These are phyloP conservation scores for Sesamia nonagrioides DNA, from an alignment of 1,140 invertebrate genomes.

Conservation along the genomic window DNA sequence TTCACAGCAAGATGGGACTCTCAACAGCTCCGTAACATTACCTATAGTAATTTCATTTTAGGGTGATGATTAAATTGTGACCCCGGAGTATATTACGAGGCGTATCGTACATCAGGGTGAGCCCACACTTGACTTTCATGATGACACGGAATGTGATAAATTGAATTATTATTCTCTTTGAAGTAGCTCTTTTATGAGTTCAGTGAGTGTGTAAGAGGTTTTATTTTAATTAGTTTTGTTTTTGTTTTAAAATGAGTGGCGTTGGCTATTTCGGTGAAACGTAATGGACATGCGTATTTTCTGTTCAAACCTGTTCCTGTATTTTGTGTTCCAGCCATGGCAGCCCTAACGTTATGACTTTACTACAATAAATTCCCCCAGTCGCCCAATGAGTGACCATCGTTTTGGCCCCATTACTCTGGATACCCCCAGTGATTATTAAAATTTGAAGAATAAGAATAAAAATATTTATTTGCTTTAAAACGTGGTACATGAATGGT, in stretches of 20 bases:
- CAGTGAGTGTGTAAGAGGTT: constrained; percentile 34
- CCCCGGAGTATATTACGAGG: constrained; percentile 12
- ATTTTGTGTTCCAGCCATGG: too few relatives aligned
- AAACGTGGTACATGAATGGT: too few relatives aligned
- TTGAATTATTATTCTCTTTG: constrained; percentile 38
- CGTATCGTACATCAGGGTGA: constrained; percentile 27
- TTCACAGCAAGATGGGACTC: constrained; percentile 25
- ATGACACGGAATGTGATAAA: constrained; percentile 26
- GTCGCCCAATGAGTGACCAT: too few relatives aligned
- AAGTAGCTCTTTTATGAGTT: constrained; percentile 31
- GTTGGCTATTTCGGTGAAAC: neutral
- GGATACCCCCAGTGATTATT: too few relatives aligned
- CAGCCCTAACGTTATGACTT: too few relatives aligned
- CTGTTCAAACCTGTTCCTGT: too few relatives aligned
- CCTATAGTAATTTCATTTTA: constrained; percentile 42
- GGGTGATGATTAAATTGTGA: constrained; percentile 45
- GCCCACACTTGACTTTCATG: constrained; percentile 22
- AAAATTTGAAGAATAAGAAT: too few relatives aligned
- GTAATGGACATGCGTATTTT: too few relatives aligned
- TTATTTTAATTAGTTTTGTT: constrained; percentile 30
- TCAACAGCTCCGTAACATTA: constrained; percentile 14
- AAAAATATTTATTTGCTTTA: too few relatives aligned
- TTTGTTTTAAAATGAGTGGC: constrained; percentile 25
- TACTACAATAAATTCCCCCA: too few relatives aligned
- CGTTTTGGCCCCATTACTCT: too few relatives aligned